These are phyloP conservation scores for Leptobrachium leishanense DNA, from an alignment of 2,113 vertebrate genomes.

Conservation along the genomic window DNA sequence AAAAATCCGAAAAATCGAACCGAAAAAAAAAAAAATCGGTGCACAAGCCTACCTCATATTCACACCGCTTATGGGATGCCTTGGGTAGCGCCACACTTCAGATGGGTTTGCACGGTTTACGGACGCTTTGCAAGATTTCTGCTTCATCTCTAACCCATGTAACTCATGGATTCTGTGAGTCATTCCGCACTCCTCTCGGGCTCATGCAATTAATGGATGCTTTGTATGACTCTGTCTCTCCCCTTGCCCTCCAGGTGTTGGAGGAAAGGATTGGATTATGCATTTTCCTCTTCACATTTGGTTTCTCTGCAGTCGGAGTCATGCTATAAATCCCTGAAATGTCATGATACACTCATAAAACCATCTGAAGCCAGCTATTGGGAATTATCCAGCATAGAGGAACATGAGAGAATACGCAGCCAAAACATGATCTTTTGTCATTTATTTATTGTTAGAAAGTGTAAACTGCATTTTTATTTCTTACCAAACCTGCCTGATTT, in stretches of 20 bases:
- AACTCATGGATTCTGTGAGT: too few species aligned
- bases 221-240: too few species aligned
- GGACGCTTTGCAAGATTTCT: too few species aligned
- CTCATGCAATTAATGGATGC: too few species aligned
- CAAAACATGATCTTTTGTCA: constrained; percentile 49
- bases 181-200: too few species aligned
- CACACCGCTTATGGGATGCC: too few species aligned
- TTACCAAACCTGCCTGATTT: neutral
- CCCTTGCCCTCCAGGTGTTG: neutral
- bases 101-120: too few species aligned
- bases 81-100: too few species aligned
- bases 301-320: constrained; percentile 68
- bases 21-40: too few species aligned
- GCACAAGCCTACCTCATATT: too few species aligned
- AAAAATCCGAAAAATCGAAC: too few species aligned
- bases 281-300: constrained; percentile 63
- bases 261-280: constrained; percentile 1
- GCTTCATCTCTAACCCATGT: too few species aligned
- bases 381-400: constrained; percentile 48
- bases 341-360: constrained; percentile 63
- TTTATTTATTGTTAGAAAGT: constrained; percentile 46
- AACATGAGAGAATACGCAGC: constrained; percentile 51
- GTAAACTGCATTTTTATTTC: neutral
- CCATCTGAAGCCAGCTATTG: constrained; percentile 57
- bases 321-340: constrained; percentile 64